These are phyloP conservation scores for Carcinoscorpius rotundicauda DNA, from an alignment of 1,140 invertebrate genomes.

Conservation along the genomic window DNA sequence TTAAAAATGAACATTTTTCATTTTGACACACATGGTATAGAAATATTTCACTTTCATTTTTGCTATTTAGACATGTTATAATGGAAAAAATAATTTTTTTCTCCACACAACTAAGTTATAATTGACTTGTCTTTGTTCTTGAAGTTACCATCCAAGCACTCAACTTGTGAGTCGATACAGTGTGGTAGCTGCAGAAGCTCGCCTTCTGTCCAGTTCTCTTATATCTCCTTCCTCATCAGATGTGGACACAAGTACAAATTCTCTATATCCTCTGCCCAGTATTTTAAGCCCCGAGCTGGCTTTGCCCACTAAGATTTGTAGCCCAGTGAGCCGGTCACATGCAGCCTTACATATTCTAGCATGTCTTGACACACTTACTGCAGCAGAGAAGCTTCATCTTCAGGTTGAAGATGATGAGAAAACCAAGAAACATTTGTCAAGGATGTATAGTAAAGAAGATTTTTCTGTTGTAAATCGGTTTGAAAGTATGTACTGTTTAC, in stretches of 20 bases:
- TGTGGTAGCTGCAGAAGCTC: slow-evolving; percentile 54
- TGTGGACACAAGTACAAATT: slow-evolving; percentile 25
- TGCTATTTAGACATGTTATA: too few relatives aligned
- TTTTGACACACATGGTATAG: too few relatives aligned
- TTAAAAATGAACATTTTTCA: too few relatives aligned
- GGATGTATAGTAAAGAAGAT: slow-evolving; percentile 54
- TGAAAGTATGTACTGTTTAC: slow-evolving; percentile 49
- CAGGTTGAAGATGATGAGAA: slow-evolving; percentile 29
- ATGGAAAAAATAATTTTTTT: too few relatives aligned
- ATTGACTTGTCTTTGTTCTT: neutral
- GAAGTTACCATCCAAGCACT: slow-evolving; percentile 49
- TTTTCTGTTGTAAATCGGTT: slow-evolving; percentile 77
- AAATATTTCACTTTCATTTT: too few relatives aligned
- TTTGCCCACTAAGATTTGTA: slow-evolving; percentile 54
- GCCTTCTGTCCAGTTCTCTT: slow-evolving; percentile 27
- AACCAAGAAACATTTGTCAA: slow-evolving; percentile 37
- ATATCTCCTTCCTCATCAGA: neutral
- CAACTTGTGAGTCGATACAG: slow-evolving; percentile 68
- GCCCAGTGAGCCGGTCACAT: slow-evolving; percentile 57
- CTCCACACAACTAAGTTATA: too few relatives aligned
- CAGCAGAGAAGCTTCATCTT: slow-evolving; percentile 56
- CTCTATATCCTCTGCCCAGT: slow-evolving; percentile 20
- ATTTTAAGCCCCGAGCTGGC: slow-evolving; percentile 64
- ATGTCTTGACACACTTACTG: slow-evolving; percentile 76
- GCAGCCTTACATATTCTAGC: slow-evolving; percentile 77